These are phyloP conservation scores for Poeciliopsis prolifica DNA, from an alignment of 2,113 vertebrate genomes.

Conservation along the genomic window DNA sequence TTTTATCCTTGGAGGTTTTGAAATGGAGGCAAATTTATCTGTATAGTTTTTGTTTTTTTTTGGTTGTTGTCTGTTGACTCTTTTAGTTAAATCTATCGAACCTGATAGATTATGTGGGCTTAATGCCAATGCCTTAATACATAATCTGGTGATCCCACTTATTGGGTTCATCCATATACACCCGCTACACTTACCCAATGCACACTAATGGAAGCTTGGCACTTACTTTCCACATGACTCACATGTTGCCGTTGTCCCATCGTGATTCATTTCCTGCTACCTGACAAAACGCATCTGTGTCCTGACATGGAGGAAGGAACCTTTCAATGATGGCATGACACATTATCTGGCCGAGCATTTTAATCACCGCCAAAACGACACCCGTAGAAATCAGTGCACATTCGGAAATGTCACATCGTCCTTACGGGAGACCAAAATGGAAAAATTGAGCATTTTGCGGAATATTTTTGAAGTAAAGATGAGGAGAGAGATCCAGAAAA, in stretches of 20 bases:
- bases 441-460: background rate
- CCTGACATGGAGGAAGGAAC: background rate
- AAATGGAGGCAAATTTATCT: too few relatives aligned
- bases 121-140: background rate
- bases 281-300: constrained; percentile 23
- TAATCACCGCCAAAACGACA: constrained; percentile 22
- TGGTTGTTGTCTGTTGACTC: too few relatives aligned
- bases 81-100: too few relatives aligned
- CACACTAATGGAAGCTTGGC: background rate
- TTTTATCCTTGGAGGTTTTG: too few relatives aligned
- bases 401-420: background rate
- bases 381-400: constrained; percentile 20
- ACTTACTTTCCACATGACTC: constrained; percentile 13
- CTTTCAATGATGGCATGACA: constrained; percentile 14
- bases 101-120: too few relatives aligned
- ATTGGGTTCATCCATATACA: constrained; percentile 1
- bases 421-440: constrained; percentile 2
- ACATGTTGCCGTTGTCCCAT: constrained; percentile 12
- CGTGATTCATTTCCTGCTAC: constrained; percentile 21
- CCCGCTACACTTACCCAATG: background rate
- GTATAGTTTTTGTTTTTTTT: too few relatives aligned
- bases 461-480: background rate
- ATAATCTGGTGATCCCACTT: background rate
- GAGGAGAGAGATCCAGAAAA: too few relatives aligned
- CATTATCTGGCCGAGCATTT: constrained; percentile 27